A percentile compares a stretch with the other conserved stretches of the same genome.
phyloP scores from a whole-genome alignment of 2,888 invertebrate genomes.

The Caenorhabditis zanzibari region DNA sequence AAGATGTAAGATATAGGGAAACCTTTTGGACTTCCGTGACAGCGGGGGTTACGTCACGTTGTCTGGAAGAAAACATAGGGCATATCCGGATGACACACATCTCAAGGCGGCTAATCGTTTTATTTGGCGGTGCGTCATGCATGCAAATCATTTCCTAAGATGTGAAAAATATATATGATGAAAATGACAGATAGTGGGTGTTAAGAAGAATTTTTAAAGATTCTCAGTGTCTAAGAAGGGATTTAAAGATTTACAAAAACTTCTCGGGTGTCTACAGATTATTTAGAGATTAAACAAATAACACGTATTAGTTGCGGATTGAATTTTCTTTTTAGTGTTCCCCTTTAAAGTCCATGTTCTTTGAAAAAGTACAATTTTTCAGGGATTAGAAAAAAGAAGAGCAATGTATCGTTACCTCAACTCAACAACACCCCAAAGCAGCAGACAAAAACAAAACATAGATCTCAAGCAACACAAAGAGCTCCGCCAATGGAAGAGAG shows the following conservation, averaged over 20 bases:
- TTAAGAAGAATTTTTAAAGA: constrained; percentile 1
- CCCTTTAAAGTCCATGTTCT: neutral
- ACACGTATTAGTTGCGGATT: constrained; percentile 15
- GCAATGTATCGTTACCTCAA: constrained; percentile 62
- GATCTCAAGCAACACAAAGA: neutral
- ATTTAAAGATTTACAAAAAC: constrained; percentile 5
- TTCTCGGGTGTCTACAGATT: constrained; percentile 36
- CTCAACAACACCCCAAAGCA: constrained; percentile 41
- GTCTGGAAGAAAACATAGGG: constrained; percentile 34
- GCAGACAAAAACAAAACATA: constrained; percentile 7
- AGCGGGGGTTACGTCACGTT: constrained; percentile 43
- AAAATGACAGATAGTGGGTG: neutral
- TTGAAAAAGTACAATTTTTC: neutral
- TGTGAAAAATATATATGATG: neutral
- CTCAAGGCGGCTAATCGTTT: constrained; percentile 19
- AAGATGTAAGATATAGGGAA: neutral
- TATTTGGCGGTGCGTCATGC: constrained; percentile 37
- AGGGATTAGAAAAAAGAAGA: constrained; percentile 52
- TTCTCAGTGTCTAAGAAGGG: constrained; percentile 7
- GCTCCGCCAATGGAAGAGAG: neutral
- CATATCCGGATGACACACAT: constrained; percentile 40
- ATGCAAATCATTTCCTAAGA: constrained; percentile 19
- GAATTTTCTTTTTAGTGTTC: neutral
- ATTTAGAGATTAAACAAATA: constrained; percentile 29
- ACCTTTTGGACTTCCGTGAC: constrained; percentile 27